Conservation (phyloP, 1,140 invertebrate species). For the Caenorhabditis briggsae region DNA sequence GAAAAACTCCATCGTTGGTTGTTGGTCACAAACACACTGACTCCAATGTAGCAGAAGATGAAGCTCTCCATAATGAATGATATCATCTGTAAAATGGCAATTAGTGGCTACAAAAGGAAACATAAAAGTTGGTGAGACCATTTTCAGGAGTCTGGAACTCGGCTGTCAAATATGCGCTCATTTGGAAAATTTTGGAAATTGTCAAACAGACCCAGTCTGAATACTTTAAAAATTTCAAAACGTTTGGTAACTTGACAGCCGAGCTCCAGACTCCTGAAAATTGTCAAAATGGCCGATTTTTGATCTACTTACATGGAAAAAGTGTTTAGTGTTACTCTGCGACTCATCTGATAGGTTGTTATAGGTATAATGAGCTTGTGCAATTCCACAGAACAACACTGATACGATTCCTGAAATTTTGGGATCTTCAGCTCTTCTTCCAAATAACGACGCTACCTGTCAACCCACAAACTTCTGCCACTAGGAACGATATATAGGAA, state of each 20-base stretch:
- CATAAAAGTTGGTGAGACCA: too few species aligned
- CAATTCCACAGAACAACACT: conserved; percentile 97
- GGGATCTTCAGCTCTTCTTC: neutral
- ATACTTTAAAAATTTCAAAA: too few species aligned
- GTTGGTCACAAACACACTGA: conserved; percentile 97
- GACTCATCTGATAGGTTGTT: conserved; percentile 93
- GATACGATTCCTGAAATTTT: conserved; percentile 87
- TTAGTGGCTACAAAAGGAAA: too few species aligned
- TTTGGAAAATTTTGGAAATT: too few species aligned
- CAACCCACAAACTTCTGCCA: conserved; percentile 92
- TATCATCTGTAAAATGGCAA: conserved; percentile 81
- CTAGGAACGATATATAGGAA: conserved; percentile 96
- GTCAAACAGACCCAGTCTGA: too few species aligned
- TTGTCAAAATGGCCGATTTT: too few species aligned
- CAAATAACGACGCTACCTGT: conserved; percentile 83
- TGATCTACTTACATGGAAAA: conserved; percentile 70
- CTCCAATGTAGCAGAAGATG: conserved; percentile 98
- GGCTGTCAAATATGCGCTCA: neutral
- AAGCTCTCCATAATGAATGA: conserved; percentile 98
- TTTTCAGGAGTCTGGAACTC: neutral
- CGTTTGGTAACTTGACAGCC: too few species aligned
- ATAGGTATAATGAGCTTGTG: conserved; percentile 98
- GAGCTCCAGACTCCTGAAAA: too few species aligned
- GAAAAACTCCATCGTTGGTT: conserved; percentile 91
- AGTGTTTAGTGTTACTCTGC: conserved; percentile 87